Evolutionary conservation across 2,113 vertebrate genomes (phyloP).

Genomic region (Ophiodon elongatus): DNA sequence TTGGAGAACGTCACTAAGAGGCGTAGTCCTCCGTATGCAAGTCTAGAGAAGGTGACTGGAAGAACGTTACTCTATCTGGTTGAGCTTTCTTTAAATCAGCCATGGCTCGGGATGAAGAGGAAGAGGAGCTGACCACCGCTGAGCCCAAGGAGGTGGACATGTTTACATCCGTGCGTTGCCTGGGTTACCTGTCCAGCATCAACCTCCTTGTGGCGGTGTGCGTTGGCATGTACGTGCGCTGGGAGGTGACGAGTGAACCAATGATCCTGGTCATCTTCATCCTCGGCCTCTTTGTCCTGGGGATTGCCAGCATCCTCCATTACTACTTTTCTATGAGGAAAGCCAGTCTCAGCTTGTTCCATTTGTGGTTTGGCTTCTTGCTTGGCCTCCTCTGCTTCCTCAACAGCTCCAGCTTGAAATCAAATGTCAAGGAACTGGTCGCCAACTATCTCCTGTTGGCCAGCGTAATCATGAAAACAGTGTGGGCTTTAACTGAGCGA

Average conservation of each 20-base stretch:
- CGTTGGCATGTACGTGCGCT: constrained; percentile 95
- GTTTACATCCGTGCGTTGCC: constrained; percentile 92
- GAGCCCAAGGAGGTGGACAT: constrained; percentile 85
- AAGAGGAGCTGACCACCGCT: constrained; percentile 68
- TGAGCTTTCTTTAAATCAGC: constrained; percentile 56
- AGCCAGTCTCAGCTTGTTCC: constrained; percentile 94
- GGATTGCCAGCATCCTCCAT: constrained; percentile 96
- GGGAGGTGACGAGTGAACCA: constrained; percentile 93
- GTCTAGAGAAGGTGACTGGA: neutral
- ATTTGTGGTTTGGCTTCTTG: constrained; percentile 97
- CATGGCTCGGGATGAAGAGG: constrained; percentile 92
- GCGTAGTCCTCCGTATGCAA: constrained; percentile 26
- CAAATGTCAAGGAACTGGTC: constrained; percentile 91
- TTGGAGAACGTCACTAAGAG: constrained; percentile 22
- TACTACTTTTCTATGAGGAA: constrained; percentile 99
- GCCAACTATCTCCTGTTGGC: constrained; percentile 93
- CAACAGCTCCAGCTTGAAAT: constrained; percentile 88
- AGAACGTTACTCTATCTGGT: neutral
- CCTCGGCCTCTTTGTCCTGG: constrained; percentile 95
- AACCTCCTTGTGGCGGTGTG: constrained; percentile 93
- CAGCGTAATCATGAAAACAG: constrained; percentile 87
- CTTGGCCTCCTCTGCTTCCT: constrained; percentile 97
- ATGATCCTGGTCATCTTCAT: constrained; percentile 98
- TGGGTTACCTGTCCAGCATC: constrained; percentile 94
- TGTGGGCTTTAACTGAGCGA: constrained; percentile 92